Conservation (phyloP, 2,113 vertebrate genomes). For the Lophotis ruficrista region DNA sequence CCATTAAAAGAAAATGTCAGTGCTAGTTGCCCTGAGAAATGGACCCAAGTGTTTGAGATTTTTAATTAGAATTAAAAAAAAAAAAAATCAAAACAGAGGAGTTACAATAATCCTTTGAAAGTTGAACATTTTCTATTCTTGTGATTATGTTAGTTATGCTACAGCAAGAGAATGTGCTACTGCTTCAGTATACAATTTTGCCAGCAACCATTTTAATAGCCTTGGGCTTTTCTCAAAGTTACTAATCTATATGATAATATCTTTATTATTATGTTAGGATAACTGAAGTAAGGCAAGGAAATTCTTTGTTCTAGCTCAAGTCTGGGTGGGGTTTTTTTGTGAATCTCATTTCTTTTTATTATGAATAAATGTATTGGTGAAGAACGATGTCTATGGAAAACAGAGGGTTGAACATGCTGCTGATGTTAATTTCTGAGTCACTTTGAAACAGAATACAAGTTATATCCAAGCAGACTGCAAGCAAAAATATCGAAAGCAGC, state of each 20-base stretch:
- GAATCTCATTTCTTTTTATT: neutral
- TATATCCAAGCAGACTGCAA: neutral
- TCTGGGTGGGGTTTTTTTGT: neutral
- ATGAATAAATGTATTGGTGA: conserved; percentile 43
- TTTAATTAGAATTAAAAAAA: conserved; percentile 47
- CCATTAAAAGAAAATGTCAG: neutral
- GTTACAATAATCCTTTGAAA: conserved; percentile 65
- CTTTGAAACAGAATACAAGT: neutral
- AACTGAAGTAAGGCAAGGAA: conserved; percentile 45
- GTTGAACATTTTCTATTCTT: conserved; percentile 28
- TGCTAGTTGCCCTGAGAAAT: neutral
- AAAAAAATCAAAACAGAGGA: neutral
- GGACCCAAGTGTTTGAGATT: neutral
- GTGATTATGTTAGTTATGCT: conserved; percentile 37
- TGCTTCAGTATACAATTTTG: conserved; percentile 45
- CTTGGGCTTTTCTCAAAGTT: conserved; percentile 45
- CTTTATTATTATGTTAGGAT: conserved; percentile 50
- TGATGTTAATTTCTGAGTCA: neutral
- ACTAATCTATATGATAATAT: conserved; percentile 58
- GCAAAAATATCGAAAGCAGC: neutral
- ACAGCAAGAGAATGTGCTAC: neutral
- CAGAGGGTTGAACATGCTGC: neutral
- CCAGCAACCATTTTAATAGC: conserved; percentile 40
- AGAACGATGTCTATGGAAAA: neutral
- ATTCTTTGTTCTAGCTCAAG: conserved; percentile 38